These are phyloP conservation scores for Lepetodrilus schrolli DNA, from an alignment of 2,888 invertebrate genomes.

Conservation along the genomic window DNA sequence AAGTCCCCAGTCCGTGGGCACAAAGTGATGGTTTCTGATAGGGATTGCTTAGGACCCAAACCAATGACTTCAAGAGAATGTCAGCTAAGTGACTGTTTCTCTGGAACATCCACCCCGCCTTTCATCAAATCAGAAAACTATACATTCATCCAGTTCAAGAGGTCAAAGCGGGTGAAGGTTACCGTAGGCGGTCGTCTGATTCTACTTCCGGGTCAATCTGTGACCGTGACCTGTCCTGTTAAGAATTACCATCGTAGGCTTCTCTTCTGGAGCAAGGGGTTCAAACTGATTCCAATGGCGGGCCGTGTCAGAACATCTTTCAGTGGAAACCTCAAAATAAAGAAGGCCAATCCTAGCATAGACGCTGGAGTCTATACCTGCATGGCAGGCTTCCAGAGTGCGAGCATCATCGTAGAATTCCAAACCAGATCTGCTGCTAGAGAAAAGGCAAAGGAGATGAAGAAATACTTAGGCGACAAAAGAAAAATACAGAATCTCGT, in stretches of 20 bases:
- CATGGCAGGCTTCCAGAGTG: slow-evolving; percentile 57
- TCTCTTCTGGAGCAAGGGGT: slow-evolving; percentile 66
- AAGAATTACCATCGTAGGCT: slow-evolving; percentile 60
- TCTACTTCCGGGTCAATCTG: slow-evolving; percentile 61
- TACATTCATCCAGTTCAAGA: slow-evolving; percentile 61
- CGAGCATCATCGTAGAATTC: slow-evolving; percentile 56
- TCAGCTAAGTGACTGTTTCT: slow-evolving; percentile 54
- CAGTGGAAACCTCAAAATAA: slow-evolving; percentile 58
- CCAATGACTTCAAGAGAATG: slow-evolving; percentile 54
- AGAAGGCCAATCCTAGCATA: slow-evolving; percentile 53
- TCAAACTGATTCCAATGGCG: slow-evolving; percentile 55
- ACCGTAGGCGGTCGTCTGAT: slow-evolving; percentile 55
- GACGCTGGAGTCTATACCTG: slow-evolving; percentile 64
- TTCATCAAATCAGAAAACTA: slow-evolving; percentile 58
- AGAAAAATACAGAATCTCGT: slow-evolving; percentile 40
- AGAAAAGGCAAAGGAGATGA: slow-evolving; percentile 47
- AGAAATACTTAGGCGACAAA: slow-evolving; percentile 43
- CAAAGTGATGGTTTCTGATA: slow-evolving; percentile 51
- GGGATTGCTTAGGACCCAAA: slow-evolving; percentile 53
- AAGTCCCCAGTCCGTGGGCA: slow-evolving; percentile 71
- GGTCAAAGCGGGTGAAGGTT: slow-evolving; percentile 53
- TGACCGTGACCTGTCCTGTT: slow-evolving; percentile 66
- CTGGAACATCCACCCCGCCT: slow-evolving; percentile 46
- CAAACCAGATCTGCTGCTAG: slow-evolving; percentile 54
- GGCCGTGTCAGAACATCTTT: slow-evolving; percentile 57